Percentiles rank a stretch among this genome's conserved stretches.
Evolutionary conservation across 2,888 invertebrate species (phyloP).

Genomic region (Bellardia bayeri): DNA sequence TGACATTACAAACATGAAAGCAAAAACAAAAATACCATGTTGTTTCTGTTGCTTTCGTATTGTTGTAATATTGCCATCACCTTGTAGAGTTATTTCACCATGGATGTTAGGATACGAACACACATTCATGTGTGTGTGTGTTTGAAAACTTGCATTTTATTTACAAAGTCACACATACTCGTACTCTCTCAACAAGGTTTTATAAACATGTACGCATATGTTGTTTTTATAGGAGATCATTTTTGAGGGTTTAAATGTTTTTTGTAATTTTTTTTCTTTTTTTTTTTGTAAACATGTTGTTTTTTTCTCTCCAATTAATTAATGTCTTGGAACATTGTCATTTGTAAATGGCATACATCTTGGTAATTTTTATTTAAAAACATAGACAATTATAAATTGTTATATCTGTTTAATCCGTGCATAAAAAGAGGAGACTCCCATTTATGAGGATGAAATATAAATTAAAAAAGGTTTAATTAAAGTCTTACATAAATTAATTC

Average conservation of each 20-base stretch:
- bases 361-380: too few relatives aligned
- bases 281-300: background rate
- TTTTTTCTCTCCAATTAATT: constrained; percentile 43
- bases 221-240: background rate
- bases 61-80: too few relatives aligned
- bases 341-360: constrained; percentile 38
- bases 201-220: background rate
- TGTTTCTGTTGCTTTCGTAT: too few relatives aligned
- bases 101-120: background rate
- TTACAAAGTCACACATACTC: background rate
- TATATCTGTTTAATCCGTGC: constrained; percentile 46
- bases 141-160: background rate
- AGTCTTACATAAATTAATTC: too few relatives aligned
- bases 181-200: background rate
- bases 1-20: too few relatives aligned
- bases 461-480: too few relatives aligned
- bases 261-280: background rate
- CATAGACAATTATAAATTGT: background rate
- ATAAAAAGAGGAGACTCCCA: background rate
- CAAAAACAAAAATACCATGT: too few relatives aligned
- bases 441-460: too few relatives aligned
- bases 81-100: too few relatives aligned
- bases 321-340: constrained; percentile 57
- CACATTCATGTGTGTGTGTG: background rate
- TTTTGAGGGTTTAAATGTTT: background rate